A percentile compares a stretch with the other conserved stretches of the same genome.
Conservation (phyloP, 2,797 vertebrate species). For the Danio kyathit region DNA sequence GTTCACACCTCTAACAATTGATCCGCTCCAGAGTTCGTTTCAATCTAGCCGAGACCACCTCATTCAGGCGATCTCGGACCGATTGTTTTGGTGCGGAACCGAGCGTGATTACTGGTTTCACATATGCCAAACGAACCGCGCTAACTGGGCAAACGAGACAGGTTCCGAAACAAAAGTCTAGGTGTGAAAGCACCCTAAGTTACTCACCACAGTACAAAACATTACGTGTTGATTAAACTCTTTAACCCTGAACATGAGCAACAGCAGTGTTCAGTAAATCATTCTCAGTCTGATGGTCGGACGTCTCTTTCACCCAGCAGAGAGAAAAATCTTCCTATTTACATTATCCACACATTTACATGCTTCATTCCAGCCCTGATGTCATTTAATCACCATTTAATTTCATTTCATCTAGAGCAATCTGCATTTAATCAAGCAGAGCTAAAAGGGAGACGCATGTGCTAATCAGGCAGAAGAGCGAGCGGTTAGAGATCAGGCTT, state of each 20-base stretch:
- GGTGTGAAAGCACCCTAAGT: no score
- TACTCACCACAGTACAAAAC: not conserved
- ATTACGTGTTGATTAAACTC: not conserved
- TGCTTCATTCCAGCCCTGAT: constrained; percentile 27
- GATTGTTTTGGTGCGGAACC: no score
- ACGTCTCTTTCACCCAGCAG: not conserved
- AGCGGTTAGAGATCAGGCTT: constrained; percentile 41
- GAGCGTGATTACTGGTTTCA: no score
- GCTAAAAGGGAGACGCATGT: constrained; percentile 27
- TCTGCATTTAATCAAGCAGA: constrained; percentile 34
- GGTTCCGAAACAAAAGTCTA: no score
- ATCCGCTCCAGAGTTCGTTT: no score
- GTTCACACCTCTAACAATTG: no score
- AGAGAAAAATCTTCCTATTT: constrained; percentile 33
- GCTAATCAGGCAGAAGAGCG: constrained; percentile 41
- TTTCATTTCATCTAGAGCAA: constrained; percentile 34
- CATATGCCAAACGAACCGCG: no score
- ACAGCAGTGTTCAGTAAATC: not conserved
- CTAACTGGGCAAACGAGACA: no score
- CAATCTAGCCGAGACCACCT: no score
- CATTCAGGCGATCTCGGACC: no score
- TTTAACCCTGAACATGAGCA: not conserved
- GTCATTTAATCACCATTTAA: constrained; percentile 33
- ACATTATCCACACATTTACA: constrained; percentile 41
- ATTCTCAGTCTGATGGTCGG: not conserved